These are phyloP conservation scores for Polyommatus icarus DNA, from an alignment of 2,888 invertebrate species.

Conservation along the genomic window DNA sequence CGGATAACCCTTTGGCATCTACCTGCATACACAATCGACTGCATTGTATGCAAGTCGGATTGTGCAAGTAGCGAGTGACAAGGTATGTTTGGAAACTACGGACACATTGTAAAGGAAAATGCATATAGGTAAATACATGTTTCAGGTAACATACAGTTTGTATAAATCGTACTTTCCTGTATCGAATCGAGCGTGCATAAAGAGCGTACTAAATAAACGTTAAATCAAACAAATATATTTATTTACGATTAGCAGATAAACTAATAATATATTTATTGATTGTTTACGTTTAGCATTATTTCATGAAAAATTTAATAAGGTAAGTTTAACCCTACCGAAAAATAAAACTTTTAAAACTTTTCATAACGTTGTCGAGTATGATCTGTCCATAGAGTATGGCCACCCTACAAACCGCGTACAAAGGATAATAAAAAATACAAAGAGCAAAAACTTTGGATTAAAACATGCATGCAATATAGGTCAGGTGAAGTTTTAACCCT, in stretches of 20 bases:
- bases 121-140: neutral
- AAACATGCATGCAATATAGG: slow-evolving; percentile 74
- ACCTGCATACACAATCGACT: slow-evolving; percentile 65
- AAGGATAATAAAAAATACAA: slow-evolving; percentile 54
- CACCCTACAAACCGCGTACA: slow-evolving; percentile 53
- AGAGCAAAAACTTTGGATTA: slow-evolving; percentile 72
- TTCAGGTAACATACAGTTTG: slow-evolving; percentile 19
- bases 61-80: slow-evolving; percentile 58
- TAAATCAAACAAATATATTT: too few species aligned
- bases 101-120: neutral
- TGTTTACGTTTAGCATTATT: too few species aligned
- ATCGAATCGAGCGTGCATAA: too few species aligned
- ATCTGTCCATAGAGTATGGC: too few species aligned
- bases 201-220: too few species aligned
- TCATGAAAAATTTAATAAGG: too few species aligned
- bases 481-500: slow-evolving; percentile 78
- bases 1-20: slow-evolving; percentile 76
- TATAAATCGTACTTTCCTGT: neutral
- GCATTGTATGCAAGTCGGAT: slow-evolving; percentile 58
- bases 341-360: too few species aligned
- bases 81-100: slow-evolving; percentile 38
- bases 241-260: too few species aligned
- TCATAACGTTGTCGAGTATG: too few species aligned
- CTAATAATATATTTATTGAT: too few species aligned
- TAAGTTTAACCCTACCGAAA: too few species aligned